phyloP scores from a whole-genome alignment of 2,113 vertebrate genomes.

The Myiozetetes cayanensis region DNA sequence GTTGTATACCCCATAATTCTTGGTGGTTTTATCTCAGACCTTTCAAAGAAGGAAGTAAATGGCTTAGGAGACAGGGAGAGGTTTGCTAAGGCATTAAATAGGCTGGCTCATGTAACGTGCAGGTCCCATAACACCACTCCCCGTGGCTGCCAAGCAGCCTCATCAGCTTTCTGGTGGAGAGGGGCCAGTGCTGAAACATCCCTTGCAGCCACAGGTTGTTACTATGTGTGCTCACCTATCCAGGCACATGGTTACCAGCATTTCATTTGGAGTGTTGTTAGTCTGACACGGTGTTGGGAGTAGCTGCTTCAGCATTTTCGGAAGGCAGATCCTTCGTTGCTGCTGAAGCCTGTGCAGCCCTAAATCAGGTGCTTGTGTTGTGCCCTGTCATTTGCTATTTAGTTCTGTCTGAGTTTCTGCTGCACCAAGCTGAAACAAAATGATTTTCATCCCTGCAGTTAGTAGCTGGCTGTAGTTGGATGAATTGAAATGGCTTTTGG shows the following conservation, averaged over 20 bases:
- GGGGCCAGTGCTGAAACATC: not conserved
- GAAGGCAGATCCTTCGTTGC: not conserved
- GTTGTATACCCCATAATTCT: constrained; percentile 23
- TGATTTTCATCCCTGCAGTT: constrained; percentile 51
- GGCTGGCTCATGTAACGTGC: not conserved
- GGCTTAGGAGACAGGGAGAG: not conserved
- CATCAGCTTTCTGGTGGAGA: not conserved
- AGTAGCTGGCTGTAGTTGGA: not conserved
- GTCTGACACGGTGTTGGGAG: not conserved
- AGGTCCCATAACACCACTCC: not conserved
- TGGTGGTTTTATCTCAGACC: not conserved
- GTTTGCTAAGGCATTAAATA: not conserved
- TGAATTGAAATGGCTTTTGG: constrained; percentile 42
- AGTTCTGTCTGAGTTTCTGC: constrained; percentile 2
- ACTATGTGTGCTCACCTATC: not conserved
- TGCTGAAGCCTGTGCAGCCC: not conserved
- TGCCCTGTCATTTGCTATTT: constrained; percentile 43
- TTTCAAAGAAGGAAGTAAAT: not conserved
- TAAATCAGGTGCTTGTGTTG: constrained; percentile 20
- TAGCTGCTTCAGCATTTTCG: not conserved
- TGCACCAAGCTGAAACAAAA: constrained; percentile 44
- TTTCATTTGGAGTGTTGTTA: not conserved
- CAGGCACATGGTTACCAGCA: rapidly evolving
- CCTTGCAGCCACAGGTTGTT: not conserved
- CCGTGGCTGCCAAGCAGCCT: not conserved